phyloP scores from a whole-genome alignment of 1,140 invertebrate genomes.

The Heliconius melpomene region DNA sequence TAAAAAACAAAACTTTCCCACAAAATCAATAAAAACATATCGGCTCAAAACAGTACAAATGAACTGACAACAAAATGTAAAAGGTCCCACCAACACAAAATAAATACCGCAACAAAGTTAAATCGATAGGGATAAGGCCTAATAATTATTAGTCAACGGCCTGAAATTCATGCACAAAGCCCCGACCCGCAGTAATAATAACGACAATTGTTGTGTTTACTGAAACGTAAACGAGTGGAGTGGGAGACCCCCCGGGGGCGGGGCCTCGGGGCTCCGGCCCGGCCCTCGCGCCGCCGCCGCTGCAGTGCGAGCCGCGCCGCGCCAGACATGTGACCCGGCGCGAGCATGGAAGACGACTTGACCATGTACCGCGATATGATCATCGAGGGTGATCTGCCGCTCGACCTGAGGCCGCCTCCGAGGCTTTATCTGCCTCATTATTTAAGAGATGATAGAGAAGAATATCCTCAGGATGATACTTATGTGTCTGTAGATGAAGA shows the following conservation, averaged over 20 bases:
- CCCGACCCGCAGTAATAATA: slow-evolving; percentile 79
- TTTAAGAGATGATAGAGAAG: slow-evolving; percentile 62
- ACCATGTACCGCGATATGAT: slow-evolving; percentile 76
- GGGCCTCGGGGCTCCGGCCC: slow-evolving; percentile 48
- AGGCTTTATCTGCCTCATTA: slow-evolving; percentile 71
- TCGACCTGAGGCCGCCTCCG: slow-evolving; percentile 72
- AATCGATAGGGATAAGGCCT: slow-evolving; percentile 71
- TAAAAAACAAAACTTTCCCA: background rate
- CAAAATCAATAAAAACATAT: slow-evolving; percentile 21
- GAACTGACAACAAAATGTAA: slow-evolving; percentile 9
- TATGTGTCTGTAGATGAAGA: slow-evolving; percentile 76
- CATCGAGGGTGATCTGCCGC: slow-evolving; percentile 72
- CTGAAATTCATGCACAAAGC: slow-evolving; percentile 81
- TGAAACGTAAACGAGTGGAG: slow-evolving; percentile 75
- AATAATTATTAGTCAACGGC: slow-evolving; percentile 80
- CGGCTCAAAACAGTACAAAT: slow-evolving; percentile 19
- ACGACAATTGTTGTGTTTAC: slow-evolving; percentile 81
- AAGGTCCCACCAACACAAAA: slow-evolving; percentile 50
- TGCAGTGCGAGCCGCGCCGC: slow-evolving; percentile 50
- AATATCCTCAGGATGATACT: slow-evolving; percentile 68
- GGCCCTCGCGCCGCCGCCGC: slow-evolving; percentile 44
- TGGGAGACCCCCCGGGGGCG: slow-evolving; percentile 53
- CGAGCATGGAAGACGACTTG: slow-evolving; percentile 76
- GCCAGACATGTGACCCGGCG: slow-evolving; percentile 70
- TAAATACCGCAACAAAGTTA: slow-evolving; percentile 73